phyloP scores from a whole-genome alignment of 2,113 vertebrate genomes.

The Nibea albiflora region DNA sequence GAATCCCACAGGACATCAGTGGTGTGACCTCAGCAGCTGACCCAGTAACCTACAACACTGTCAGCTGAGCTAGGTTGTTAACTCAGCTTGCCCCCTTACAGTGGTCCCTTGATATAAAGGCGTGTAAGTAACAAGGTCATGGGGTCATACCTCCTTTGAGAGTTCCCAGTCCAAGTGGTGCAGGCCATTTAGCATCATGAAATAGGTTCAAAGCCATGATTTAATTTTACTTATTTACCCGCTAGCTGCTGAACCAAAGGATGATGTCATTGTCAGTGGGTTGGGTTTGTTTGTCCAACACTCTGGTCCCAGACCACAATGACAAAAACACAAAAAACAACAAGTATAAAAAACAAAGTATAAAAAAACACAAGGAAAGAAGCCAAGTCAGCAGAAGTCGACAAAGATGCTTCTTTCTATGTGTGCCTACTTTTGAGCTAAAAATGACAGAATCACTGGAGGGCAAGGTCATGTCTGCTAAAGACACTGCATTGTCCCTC shows the following conservation, averaged over 20 bases:
- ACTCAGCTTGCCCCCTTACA: background rate
- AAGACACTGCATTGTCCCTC: constrained; percentile 22
- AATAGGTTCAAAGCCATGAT: background rate
- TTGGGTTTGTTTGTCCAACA: background rate
- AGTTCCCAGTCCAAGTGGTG: background rate
- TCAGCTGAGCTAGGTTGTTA: background rate
- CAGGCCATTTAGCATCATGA: constrained; percentile 28
- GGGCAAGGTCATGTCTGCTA: constrained; percentile 35
- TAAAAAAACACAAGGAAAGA: background rate
- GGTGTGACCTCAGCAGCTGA: constrained; percentile 5
- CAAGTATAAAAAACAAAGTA: background rate
- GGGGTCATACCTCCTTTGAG: constrained; percentile 10
- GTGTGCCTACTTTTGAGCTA: background rate
- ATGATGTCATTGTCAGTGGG: background rate
- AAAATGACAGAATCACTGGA: constrained; percentile 32
- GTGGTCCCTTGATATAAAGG: background rate
- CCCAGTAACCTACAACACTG: constrained; percentile 1
- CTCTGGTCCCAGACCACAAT: too few relatives aligned
- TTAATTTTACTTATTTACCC: background rate
- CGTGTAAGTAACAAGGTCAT: background rate
- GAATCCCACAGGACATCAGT: background rate
- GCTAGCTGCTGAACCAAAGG: background rate
- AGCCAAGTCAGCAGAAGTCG: background rate
- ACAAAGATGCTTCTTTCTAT: constrained; percentile 16
- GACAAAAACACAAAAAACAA: background rate